Percentiles rank a stretch among this genome's conserved stretches.
phyloP scores from a whole-genome alignment of 2,113 vertebrate species.

The Podarcis cretensis region DNA sequence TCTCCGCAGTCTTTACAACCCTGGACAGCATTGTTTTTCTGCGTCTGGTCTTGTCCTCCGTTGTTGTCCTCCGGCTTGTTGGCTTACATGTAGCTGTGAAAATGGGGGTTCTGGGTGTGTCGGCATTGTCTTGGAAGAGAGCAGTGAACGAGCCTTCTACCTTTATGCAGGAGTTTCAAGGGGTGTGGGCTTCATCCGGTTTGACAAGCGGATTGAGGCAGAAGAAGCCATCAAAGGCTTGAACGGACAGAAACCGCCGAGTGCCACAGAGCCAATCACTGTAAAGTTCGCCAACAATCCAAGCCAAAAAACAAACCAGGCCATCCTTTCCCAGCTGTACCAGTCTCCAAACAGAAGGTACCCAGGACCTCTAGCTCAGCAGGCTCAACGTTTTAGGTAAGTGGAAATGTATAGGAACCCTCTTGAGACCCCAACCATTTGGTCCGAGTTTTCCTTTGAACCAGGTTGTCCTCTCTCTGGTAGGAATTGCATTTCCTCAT shows the following conservation, averaged over 20 bases:
- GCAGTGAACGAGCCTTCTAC: background rate
- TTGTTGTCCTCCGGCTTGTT: background rate
- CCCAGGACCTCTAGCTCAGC: conserved; percentile 95
- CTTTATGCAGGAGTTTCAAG: conserved; percentile 88
- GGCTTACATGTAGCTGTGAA: background rate
- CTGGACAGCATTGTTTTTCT: background rate
- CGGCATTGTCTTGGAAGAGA: conserved; percentile 20
- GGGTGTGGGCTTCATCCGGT: conserved; percentile 97
- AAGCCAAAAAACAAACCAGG: conserved; percentile 98
- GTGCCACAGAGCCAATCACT: conserved; percentile 95
- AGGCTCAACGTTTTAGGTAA: conserved; percentile 99
- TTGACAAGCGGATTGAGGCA: conserved; percentile 96
- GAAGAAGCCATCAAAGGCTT: conserved; percentile 99
- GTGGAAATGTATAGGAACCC: conserved; percentile 48
- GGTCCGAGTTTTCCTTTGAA: background rate
- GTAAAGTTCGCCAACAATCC: conserved; percentile 99
- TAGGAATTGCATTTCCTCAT: background rate
- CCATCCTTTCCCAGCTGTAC: conserved; percentile 97
- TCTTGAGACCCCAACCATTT: background rate
- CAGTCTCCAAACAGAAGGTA: conserved; percentile 98
- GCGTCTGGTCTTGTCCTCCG: background rate
- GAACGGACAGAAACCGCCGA: conserved; percentile 97
- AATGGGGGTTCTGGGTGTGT: background rate
- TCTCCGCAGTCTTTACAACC: too few relatives aligned
- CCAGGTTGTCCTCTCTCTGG: background rate